Base-by-base conservation (phyloP, 1,140 invertebrate species). In the Eufriesea mexicana region DNA sequence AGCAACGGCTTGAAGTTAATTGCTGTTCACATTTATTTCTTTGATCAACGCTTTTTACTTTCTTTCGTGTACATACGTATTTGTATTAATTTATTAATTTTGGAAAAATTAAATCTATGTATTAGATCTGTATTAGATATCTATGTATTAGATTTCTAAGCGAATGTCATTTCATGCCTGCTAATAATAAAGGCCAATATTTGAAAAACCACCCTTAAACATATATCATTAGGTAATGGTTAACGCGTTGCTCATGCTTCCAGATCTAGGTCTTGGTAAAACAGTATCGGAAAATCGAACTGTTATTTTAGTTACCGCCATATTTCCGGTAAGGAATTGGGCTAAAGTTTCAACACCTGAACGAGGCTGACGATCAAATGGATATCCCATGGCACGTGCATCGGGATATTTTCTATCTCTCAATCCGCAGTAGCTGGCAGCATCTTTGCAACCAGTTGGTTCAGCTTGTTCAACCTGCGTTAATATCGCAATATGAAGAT, bases 371-470 rank as follows among this genome's bases (percentile, higher is more conserved):
- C 96, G 94, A 92, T 97, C 96, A 94, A 97, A 97, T 47, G 96
- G 96, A 92, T 95, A 97, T 72, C 96, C 96, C 96, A 97, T 97
- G 68, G 95, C 90, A 77, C 96, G 95, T 61, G 91, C 93, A 92
- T 97, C 96, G 0, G 96, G 96, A 92, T 96, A 97, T 76, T 95
- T 93, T 57, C 95, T 94, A 88, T 97, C 96, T 81, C 95, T 95
- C 28, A 97, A 90, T 0, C 96, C 96, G 84, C 96, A 97, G 94
- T 95, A 97, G 77, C 96, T 96, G 54, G 94, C 95, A 0, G 96
- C 96, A 85, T 96, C 96, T 35, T 94, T 93, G 90, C 96, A 97
- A 5, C 92, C 91, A 68, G 91, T 90, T 5, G 95, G 93, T 8
- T 95, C 88, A 67, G 95, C 93, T 93, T 96, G 96, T 42, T 95